Evolutionary conservation across 2,797 vertebrate genomes (phyloP).

Genomic region (Xenops minutus): DNA sequence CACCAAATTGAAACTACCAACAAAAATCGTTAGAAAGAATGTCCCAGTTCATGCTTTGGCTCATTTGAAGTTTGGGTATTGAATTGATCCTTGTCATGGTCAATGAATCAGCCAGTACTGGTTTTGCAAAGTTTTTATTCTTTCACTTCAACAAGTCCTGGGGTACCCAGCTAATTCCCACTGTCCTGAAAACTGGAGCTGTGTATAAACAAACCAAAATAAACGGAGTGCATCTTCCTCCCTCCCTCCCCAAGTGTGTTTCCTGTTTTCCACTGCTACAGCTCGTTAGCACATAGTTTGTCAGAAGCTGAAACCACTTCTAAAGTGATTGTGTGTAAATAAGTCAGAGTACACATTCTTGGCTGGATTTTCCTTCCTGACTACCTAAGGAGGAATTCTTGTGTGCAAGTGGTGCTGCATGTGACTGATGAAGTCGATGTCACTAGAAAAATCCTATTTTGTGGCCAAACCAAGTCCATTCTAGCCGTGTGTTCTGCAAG

Average conservation of each 20-base stretch:
- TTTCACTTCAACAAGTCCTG: background rate
- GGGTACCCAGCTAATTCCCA: background rate
- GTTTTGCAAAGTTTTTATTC: background rate
- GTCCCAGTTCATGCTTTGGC: background rate
- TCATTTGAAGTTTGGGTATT: background rate
- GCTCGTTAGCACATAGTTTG: background rate
- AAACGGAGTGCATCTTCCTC: background rate
- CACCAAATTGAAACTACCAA: background rate
- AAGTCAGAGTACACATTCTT: background rate
- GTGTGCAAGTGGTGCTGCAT: background rate
- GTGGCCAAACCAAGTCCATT: background rate
- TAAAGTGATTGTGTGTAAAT: background rate
- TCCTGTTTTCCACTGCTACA: conserved; percentile 38
- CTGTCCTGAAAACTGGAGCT: background rate
- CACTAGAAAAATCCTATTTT: background rate
- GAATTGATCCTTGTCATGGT: background rate
- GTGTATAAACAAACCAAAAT: background rate
- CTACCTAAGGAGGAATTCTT: background rate
- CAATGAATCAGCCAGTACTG: background rate
- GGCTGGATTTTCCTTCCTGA: background rate
- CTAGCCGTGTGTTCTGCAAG: background rate
- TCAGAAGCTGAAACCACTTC: background rate
- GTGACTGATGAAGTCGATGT: background rate
- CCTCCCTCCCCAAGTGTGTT: background rate
- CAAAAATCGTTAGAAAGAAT: background rate